Evolutionary conservation across 2,113 vertebrate genomes (phyloP), one percentile per base, ranked within the genome.

Genomic region (Aspidoscelis tigris): DNA sequence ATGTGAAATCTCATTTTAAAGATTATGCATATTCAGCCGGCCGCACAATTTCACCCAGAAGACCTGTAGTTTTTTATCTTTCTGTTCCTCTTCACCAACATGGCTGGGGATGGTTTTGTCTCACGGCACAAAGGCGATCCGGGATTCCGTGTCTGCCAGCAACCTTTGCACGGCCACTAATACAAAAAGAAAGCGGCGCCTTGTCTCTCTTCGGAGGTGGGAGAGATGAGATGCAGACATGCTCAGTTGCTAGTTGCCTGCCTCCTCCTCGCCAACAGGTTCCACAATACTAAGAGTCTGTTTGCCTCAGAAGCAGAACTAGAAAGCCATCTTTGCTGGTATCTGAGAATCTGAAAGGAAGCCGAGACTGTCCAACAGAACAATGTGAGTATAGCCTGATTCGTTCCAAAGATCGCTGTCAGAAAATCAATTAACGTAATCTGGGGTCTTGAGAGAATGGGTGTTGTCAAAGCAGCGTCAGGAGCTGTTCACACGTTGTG

Each of bases 291-390:
- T 78, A 82, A 88, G 84, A 84, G 89, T 8, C 73, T 1, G 92
- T 85, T 44, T 66, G 92, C 89, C 71, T 89, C 90, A 4, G 89
- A 78, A 83, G 91, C 84, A 0, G 86, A 73, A 91, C 90, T 76
- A 66, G 80, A 90, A 88, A 94, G 93, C 93, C 93, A 91, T 94
- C 91, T 94, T 92, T 89, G 90, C 89, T 0, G 84, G 87, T 77
- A 14, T 21, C 82, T 68, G 81, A 69, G 70, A 41, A 55, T 39
- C 89, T 83, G 78, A 69, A 78, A 91, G 86, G 64, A 86, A 74
- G 75, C 88, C 24, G 64, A 0, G 11, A 61, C 80, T 50, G 70
- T 82, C 2, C 68, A 41, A 26, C 77, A 1, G 33, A 85, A 3
- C 72, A 87, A 93, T 94, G 93, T 94, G 90, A 94, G 93, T 84